Evolutionary conservation across 2,797 vertebrate genomes (phyloP).

Genomic region (Merluccius polli): DNA sequence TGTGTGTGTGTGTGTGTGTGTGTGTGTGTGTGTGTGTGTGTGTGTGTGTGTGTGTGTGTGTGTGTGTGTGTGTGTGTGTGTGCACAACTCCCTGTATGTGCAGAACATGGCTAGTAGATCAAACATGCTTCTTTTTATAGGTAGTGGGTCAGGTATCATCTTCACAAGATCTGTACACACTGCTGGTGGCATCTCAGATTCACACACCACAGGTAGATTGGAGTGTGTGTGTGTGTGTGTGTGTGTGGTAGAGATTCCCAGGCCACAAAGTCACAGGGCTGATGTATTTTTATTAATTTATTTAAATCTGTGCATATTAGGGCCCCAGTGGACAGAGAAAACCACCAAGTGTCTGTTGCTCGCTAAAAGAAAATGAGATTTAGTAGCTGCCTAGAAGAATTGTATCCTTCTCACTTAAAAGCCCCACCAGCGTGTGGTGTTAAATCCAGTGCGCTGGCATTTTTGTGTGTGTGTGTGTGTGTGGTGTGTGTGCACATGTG

Average conservation of each 20-base stretch:
- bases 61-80: too few relatives aligned
- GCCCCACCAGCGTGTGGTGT: neutral
- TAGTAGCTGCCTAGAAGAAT: neutral
- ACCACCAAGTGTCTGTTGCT: neutral
- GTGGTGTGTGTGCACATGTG: neutral
- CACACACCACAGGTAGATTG: too few relatives aligned
- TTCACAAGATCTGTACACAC: constrained; percentile 39
- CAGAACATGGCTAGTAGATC: constrained; percentile 33
- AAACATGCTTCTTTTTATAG: constrained; percentile 53
- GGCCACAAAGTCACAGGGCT: constrained; percentile 37
- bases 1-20: too few relatives aligned
- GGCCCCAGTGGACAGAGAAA: neutral
- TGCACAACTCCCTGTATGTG: neutral
- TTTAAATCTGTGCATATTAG: neutral
- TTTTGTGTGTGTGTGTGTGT: constrained; percentile 19
- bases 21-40: too few relatives aligned
- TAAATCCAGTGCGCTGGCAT: neutral
- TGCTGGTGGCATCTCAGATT: too few relatives aligned
- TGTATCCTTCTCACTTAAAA: neutral
- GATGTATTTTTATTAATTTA: neutral
- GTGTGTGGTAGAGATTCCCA: constrained; percentile 17
- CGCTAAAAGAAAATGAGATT: neutral
- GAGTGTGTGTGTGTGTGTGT: constrained; percentile 15
- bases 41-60: too few relatives aligned
- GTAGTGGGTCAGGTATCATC: constrained; percentile 53